phyloP scores from a whole-genome alignment of 2,113 vertebrate genomes.

The Sander lucioperca region DNA sequence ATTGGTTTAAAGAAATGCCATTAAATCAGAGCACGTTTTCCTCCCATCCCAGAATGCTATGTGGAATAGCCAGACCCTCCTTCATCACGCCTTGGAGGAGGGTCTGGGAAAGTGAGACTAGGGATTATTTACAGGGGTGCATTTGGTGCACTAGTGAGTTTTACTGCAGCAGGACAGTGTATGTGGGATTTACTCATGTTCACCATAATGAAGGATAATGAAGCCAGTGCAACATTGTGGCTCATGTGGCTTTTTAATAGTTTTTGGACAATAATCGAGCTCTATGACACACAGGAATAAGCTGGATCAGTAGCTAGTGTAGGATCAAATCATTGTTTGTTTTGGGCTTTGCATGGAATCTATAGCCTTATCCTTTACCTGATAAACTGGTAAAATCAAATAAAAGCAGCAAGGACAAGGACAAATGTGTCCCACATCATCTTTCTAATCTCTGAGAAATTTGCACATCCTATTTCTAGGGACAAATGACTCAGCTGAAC shows the following conservation, averaged over 20 bases:
- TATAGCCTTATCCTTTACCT: not conserved
- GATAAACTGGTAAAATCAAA: not conserved
- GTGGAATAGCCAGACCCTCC: too few relatives aligned
- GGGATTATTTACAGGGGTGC: not conserved
- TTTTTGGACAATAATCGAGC: not conserved
- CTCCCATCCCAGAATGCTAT: too few relatives aligned
- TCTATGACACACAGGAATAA: too few relatives aligned
- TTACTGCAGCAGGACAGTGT: not conserved
- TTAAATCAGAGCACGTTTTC: too few relatives aligned
- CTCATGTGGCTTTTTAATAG: too few relatives aligned
- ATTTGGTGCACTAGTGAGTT: not conserved
- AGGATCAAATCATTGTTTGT: not conserved
- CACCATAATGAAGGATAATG: not conserved
- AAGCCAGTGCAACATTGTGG: too few relatives aligned
- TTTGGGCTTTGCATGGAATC: not conserved
- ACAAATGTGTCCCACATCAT: slow-evolving; percentile 1
- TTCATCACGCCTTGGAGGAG: too few relatives aligned
- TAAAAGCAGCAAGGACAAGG: not conserved
- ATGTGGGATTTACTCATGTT: not conserved
- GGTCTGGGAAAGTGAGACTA: too few relatives aligned
- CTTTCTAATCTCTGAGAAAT: slow-evolving; percentile 14
- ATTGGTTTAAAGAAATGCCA: too few relatives aligned
- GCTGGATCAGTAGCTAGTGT: not conserved
- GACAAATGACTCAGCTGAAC: slow-evolving; percentile 13
- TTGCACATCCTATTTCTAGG: not conserved